Evolutionary conservation across 2,113 vertebrate genomes (phyloP), one percentile per base, ranked within the genome.

Genomic region (Equus przewalskii): DNA sequence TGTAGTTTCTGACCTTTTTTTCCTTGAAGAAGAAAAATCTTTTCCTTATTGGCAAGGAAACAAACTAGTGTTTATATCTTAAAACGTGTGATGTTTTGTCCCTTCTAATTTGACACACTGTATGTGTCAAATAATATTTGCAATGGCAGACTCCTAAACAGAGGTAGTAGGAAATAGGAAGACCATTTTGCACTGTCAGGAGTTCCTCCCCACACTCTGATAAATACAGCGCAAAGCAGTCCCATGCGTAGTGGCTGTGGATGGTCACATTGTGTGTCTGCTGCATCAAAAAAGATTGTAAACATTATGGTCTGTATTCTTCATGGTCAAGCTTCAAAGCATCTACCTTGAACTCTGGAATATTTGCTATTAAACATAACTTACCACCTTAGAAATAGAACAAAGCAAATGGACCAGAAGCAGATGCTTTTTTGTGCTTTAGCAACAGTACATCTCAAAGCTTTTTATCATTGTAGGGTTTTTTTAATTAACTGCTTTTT

Each of bases 351-450:
- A 90, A 36, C 22, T 72, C n/a, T 54, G 56, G 26, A 65, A 58
- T 85, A 69, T 83, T 87, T 93, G 21, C 62, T 84, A 13, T 80
- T 93, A 90, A 94, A 80, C 6, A 11, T 70, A 89, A n/a, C 30
- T 83, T 92, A 46, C n/a, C 79, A 56, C 8, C 6, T 75, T 73
- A 78, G 44, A 95, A 79, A 78, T 91, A 78, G 95, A 88, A 89
- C 21, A 67, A 36, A 94, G 28, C 64, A 84, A 49, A 12, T 82
- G 54, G 56, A 70, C 24, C 73, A 46, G 51, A 76, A 87, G 79
- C 70, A 76, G 44, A 89, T 76, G 78, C 60, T 54, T 36, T 81
- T 60, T 12, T 90, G 46, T 56, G 93, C 21, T 69, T 79, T 95
- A 91, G 14, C 30, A 82, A 41, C 0, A 19, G 36, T 11, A 26